Conservation (phyloP, 2,888 invertebrate species). For the Idaea dimidiata region DNA sequence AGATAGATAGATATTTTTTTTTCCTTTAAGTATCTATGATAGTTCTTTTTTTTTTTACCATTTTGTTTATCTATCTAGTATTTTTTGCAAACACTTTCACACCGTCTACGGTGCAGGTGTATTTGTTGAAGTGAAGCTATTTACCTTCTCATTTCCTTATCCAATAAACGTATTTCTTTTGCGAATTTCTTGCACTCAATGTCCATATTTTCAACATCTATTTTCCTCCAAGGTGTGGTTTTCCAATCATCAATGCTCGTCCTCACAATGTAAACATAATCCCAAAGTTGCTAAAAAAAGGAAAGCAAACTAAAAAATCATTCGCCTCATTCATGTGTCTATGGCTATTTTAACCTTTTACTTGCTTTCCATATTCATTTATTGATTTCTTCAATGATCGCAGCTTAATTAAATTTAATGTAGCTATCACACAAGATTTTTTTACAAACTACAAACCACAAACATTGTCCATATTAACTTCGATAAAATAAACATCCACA, state of each 20-base stretch:
- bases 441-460: no score
- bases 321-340: neutral
- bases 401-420: no score
- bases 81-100: neutral
- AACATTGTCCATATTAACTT: no score
- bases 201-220: constrained; percentile 99
- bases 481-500: neutral
- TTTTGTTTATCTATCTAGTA: no score
- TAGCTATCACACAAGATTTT: no score
- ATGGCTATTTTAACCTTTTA: neutral
- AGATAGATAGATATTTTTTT: no score
- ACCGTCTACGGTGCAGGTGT: neutral
- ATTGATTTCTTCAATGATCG: no score
- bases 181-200: constrained; percentile 99
- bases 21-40: no score
- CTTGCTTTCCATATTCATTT: neutral
- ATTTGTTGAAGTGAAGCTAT: neutral
- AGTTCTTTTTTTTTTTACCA: no score
- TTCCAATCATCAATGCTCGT: constrained; percentile 98
- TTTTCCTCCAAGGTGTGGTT: constrained; percentile 97
- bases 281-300: constrained; percentile 92
- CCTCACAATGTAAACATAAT: constrained; percentile 93
- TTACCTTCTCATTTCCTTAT: constrained; percentile 95
- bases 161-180: constrained; percentile 93
- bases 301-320: neutral